These are phyloP conservation scores for Drosophila mettleri DNA, from an alignment of 2,888 invertebrate species.

Conservation along the genomic window DNA sequence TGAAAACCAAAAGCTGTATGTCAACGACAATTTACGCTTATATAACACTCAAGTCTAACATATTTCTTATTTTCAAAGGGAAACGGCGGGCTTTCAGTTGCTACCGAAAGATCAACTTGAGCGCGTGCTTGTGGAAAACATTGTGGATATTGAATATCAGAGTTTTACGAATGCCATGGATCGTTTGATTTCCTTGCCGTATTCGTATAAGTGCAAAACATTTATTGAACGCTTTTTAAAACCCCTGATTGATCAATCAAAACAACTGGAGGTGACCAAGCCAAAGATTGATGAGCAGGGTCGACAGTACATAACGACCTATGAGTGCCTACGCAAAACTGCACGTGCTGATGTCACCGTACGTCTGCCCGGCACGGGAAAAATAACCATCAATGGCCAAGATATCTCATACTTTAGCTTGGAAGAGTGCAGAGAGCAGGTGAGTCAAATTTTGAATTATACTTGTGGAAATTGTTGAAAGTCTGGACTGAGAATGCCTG, in stretches of 20 bases:
- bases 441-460: conserved; percentile 81
- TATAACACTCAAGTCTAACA: neutral
- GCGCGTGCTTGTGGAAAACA: conserved; percentile 87
- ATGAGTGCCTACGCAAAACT: conserved; percentile 90
- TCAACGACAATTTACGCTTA: conserved; percentile 20
- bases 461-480: neutral
- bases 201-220: conserved; percentile 89
- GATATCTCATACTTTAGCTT: conserved; percentile 91
- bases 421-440: conserved; percentile 91
- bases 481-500: neutral
- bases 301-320: conserved; percentile 89
- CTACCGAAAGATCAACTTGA: conserved; percentile 89
- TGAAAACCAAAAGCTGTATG: conserved; percentile 87
- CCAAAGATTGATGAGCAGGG: conserved; percentile 89
- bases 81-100: conserved; percentile 88
- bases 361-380: conserved; percentile 92
- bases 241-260: conserved; percentile 87
- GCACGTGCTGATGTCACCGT: conserved; percentile 93
- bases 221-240: conserved; percentile 91
- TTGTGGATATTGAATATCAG: conserved; percentile 89
- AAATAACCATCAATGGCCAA: conserved; percentile 91
- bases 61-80: conserved; percentile 80
- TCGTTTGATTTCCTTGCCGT: conserved; percentile 89
- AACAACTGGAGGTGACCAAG: conserved; percentile 88
- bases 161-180: conserved; percentile 91